Conservation (phyloP, 2,888 invertebrate species). For the Rhopalosiphum nymphaeae region DNA sequence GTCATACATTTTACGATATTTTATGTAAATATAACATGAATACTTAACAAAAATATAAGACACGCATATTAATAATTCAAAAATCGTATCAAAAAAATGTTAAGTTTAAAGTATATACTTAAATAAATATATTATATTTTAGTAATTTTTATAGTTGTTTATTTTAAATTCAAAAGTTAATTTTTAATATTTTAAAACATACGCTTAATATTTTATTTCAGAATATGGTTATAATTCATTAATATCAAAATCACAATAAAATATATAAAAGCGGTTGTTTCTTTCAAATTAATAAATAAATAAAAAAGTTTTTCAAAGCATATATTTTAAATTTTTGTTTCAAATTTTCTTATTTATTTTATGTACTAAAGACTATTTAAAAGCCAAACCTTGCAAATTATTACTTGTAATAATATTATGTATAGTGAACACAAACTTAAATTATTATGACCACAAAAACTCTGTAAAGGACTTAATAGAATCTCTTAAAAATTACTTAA, state of each 20-base stretch:
- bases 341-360: slow-evolving; percentile 21
- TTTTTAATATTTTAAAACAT: not conserved
- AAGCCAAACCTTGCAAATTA: slow-evolving; percentile 42
- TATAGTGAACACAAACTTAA: not conserved
- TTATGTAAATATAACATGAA: not conserved
- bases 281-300: slow-evolving; percentile 9
- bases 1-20: not conserved
- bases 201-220: not conserved
- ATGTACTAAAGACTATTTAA: slow-evolving; percentile 34
- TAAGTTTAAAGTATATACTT: not conserved
- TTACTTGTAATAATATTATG: not conserved
- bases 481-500: slow-evolving; percentile 32
- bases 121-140: not conserved
- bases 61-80: not conserved
- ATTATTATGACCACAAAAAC: slow-evolving; percentile 35
- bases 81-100: not conserved
- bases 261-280: not conserved
- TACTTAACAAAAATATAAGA: not conserved
- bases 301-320: slow-evolving; percentile 30
- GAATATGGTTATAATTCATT: not conserved
- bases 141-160: not conserved
- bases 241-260: not conserved
- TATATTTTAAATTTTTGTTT: not conserved
- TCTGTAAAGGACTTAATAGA: not conserved
- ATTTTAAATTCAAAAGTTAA: not conserved